Percentiles rank a stretch among this genome's conserved stretches.
phyloP scores from a whole-genome alignment of 2,888 invertebrate genomes.

The Drosophila ezoana region DNA sequence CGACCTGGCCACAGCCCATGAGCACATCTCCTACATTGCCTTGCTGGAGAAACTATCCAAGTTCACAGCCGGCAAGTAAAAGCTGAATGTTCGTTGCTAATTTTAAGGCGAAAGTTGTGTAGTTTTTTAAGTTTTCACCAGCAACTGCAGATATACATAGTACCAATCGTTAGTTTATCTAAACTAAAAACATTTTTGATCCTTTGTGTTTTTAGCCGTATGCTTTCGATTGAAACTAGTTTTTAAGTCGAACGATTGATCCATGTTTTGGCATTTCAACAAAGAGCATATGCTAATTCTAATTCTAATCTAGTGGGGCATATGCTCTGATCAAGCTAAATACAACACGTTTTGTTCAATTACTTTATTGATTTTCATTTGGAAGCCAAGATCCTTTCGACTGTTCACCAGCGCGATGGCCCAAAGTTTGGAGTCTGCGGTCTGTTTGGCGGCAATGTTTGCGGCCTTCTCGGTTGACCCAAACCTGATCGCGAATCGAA shows the following conservation, averaged over 20 bases:
- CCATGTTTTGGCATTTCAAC: conserved; percentile 31
- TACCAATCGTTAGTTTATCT: conserved; percentile 12
- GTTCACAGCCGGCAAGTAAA: conserved; percentile 89
- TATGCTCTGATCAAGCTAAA: conserved; percentile 41
- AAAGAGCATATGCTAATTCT: conserved; percentile 23
- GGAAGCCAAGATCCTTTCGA: neutral
- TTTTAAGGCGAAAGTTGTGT: conserved; percentile 57
- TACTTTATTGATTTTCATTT: conserved; percentile 10
- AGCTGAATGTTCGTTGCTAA: conserved; percentile 35
- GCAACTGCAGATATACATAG: conserved; percentile 7
- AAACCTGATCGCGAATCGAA: conserved; percentile 1
- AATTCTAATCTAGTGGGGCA: conserved; percentile 9
- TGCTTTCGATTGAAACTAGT: conserved; percentile 42
- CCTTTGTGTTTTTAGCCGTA: conserved; percentile 48
- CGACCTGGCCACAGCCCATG: conserved; percentile 95
- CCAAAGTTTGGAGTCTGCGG: conserved; percentile 27
- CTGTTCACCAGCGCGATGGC: conserved; percentile 13
- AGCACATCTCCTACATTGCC: conserved; percentile 95
- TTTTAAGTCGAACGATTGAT: conserved; percentile 41
- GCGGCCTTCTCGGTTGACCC: conserved; percentile 23
- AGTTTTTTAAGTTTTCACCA: conserved; percentile 64
- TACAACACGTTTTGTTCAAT: conserved; percentile 39
- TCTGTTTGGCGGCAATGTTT: conserved; percentile 48
- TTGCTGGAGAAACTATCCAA: conserved; percentile 93
- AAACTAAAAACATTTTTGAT: conserved; percentile 44